Evolutionary conservation across 1,140 invertebrate species (phyloP), one percentile per base, ranked within the genome.

Genomic region (Aricia agestis): DNA sequence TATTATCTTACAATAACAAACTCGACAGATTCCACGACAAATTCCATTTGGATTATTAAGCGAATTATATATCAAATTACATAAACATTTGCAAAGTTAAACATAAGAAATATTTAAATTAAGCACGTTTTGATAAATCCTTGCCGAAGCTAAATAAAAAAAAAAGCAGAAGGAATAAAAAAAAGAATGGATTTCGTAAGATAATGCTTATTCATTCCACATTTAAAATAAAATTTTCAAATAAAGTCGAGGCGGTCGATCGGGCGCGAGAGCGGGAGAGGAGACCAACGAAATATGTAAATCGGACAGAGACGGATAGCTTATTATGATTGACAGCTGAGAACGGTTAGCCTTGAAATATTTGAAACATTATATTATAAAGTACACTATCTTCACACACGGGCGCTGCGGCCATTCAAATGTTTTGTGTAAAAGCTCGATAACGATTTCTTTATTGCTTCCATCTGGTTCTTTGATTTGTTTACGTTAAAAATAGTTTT

Each of bases 351-450:
- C 89, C 89, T 91, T 91, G 89, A 91, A 91, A 91, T 91, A 91
- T 91, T 91, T 91, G 87, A 91, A 91, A 90, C 89, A 91, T 91
- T 91, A 91, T 91, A 91, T 91, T 91, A 91, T 90, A 89, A 91
- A 91, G 89, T 90, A 91, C 89, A 91, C 89, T 91, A 91, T 90
- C 85, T 89, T 86, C 78, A 79, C 84, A 81, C 76, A 80, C 77
- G 81, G 80, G 82, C 74, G 69, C 73, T 72, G 72, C 77, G 84
- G 84, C 72, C 79, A 74, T 80, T 80, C 73, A 73, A 67, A 67
- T 76, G 45, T 73, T 74, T 70, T 73, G 65, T 68, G 69, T 71
- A 76, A 71, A 76, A 76, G 72, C 70, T 70, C 68, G 67, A 73
- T 76, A 72, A 76, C 70, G 74, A 74, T 71, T 71, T 75, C 76